Evolutionary conservation across 2,797 vertebrate species (phyloP).

Genomic region (Esox lucius): DNA sequence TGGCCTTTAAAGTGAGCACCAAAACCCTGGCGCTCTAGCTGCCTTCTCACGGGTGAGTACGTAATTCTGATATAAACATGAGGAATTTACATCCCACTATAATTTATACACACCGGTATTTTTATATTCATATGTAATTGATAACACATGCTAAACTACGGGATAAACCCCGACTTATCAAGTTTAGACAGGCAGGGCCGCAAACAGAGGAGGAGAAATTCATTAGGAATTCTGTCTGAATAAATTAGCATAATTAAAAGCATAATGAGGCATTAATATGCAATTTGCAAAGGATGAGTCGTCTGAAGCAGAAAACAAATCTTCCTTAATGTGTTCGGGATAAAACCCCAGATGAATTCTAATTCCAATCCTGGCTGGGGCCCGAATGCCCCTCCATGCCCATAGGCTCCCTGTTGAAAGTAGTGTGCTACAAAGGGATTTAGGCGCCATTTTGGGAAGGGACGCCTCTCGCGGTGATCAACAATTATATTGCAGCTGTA

Average conservation of each 20-base stretch:
- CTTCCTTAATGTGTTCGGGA: constrained; percentile 26
- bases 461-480: no score
- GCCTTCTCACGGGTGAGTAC: not conserved
- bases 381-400: no score
- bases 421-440: no score
- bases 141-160: not conserved
- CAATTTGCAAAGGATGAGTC: constrained; percentile 60
- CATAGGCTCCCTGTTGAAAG: no score
- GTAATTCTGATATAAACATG: not conserved
- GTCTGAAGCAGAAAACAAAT: constrained; percentile 55
- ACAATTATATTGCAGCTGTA: no score
- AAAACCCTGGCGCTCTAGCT: not conserved
- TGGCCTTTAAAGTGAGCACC: no score
- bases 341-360: constrained; percentile 45
- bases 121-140: not conserved
- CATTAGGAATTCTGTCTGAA: constrained; percentile 61
- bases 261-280: constrained; percentile 68
- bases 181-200: not conserved
- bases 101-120: not conserved
- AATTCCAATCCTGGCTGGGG: constrained; percentile 22
- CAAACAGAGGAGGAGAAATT: constrained; percentile 14
- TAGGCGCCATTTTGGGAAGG: no score
- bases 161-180: not conserved
- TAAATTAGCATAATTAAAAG: constrained; percentile 65
- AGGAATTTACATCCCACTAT: not conserved